Conservation (phyloP, 2,113 vertebrate species). For the Monarcha castaneiventris region DNA sequence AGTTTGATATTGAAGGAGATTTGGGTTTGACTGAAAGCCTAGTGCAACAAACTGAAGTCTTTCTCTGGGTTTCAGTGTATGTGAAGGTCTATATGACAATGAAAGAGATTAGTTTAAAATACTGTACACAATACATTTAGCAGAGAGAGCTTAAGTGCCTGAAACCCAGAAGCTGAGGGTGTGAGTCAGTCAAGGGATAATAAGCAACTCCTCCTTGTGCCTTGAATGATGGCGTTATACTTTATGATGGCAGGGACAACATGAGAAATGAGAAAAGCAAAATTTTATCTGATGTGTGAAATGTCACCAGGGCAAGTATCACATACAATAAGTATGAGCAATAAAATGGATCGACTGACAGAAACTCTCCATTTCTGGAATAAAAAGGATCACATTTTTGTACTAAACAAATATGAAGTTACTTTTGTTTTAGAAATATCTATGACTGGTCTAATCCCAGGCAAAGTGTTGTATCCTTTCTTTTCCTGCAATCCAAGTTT, state of each 20-base stretch:
- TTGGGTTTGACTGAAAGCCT: not conserved
- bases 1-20: not conserved
- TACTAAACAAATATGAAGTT: not conserved
- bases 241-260: not conserved
- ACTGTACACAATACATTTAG: not conserved
- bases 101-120: not conserved
- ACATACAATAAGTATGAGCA: not conserved
- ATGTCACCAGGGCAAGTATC: not conserved
- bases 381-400: not conserved
- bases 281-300: not conserved
- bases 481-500: not conserved
- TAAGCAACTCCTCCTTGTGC: not conserved
- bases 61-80: not conserved
- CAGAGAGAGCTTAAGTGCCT: not conserved
- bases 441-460: not conserved
- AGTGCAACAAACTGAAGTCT: not conserved
- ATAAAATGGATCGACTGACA: not conserved
- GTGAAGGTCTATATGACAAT: not conserved
- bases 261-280: conserved; percentile 3
- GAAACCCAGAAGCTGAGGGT: not conserved
- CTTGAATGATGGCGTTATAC: not conserved
- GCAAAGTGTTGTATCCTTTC: not conserved
- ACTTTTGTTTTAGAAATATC: not conserved
- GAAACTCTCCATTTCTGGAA: not conserved
- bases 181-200: not conserved